Base-by-base conservation (phyloP, 2,888 invertebrate species). In the Oscheius onirici region DNA sequence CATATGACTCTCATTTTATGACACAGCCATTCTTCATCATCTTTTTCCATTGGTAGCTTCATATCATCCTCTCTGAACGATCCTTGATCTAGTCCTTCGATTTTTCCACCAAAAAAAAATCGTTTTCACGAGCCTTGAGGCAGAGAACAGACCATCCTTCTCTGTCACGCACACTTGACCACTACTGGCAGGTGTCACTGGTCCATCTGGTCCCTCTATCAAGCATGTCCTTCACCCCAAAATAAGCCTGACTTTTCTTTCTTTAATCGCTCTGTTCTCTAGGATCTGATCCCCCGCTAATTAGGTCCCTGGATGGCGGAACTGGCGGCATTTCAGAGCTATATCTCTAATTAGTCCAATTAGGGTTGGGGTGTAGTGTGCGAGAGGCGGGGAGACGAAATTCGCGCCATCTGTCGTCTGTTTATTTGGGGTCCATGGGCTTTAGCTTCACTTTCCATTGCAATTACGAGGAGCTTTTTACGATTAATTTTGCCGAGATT, bases 281-380 rank as follows among this genome's bases (percentile, higher is more conserved):
- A 34, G 34, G 34, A 34, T 34, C 34, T 34, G 34, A 34, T 34
- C 34, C 34, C 13, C 13, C 20, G 2, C 6, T 34, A 55, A 28
- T 55, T 55, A 55, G 3, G 28, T 10, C 10, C 20, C 26, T 8
- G 17, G 5, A 26, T 28, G 55, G n/a, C 55, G 55, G 55, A 55
- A 55, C 55, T 26, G 26, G 55, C 24, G 26, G 55, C 24, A 34
- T 28, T 17, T n/a, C n/a, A n/a, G n/a, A n/a, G n/a, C n/a, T n/a
- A n/a, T n/a, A n/a, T n/a, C 34, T 26, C 41, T 41, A 58, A 58
- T 58, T 58, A 58, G 40, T 20, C 40, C 43, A 58, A 58, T 58
- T 58, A 58, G 41, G 20, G 22, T 6, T 22, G 5, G n/a, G 3
- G 17, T 52, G 6, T 3, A 8, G 24, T 24, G 52, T 8, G 58